Conservation (phyloP, 2,113 vertebrate genomes). For the Phyllostomus discolor region DNA sequence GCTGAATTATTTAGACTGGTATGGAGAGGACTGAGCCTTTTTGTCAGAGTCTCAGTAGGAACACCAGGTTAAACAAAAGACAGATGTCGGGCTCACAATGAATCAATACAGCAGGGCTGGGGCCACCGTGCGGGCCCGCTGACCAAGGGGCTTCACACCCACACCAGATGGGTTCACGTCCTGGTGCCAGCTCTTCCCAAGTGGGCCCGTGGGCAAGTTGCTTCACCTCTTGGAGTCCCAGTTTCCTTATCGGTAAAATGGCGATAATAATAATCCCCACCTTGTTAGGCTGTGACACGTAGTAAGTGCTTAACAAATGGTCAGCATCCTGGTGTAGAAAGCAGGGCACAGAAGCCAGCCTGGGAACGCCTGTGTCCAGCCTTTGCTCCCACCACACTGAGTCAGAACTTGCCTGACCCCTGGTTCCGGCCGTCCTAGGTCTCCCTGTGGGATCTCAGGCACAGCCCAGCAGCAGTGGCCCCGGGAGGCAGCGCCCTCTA, state of each 20-base stretch:
- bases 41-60: neutral
- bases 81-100: neutral
- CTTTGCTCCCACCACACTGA: too few relatives aligned
- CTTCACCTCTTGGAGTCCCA: neutral
- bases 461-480: neutral
- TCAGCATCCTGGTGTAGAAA: neutral
- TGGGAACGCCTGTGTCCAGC: neutral
- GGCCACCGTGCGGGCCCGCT: neutral
- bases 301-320: neutral
- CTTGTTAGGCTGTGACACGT: neutral
- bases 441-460: neutral
- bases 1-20: neutral
- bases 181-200: neutral
- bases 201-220: neutral
- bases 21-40: neutral
- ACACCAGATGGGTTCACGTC: neutral
- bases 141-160: neutral
- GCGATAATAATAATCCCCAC: neutral
- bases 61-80: neutral
- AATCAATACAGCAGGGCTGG: neutral
- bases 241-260: neutral
- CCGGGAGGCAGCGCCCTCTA: neutral
- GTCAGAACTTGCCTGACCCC: neutral
- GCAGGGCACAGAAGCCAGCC: neutral
- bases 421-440: too few relatives aligned